Evolutionary conservation across 2,888 invertebrate species (phyloP), one percentile per base, ranked within the genome.

Genomic region (Pyralis farinalis): DNA sequence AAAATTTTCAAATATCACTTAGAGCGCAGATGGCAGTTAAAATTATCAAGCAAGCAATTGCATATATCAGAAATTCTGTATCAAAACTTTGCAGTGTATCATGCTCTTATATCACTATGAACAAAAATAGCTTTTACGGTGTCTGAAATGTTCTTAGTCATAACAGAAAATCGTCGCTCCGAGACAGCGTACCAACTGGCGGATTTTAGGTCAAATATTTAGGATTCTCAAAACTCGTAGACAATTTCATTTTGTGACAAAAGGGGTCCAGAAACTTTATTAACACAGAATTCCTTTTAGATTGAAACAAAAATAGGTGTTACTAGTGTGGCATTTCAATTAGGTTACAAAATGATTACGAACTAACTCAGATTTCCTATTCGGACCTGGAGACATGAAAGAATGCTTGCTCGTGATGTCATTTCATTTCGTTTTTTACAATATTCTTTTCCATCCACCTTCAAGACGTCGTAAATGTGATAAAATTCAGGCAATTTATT

Each of bases 401-500:
- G n/a, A 21, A 34, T 34, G 16, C 10, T 16, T 5, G 7, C 5
- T 12, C 28, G 20, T 28, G 10, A 20, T 10, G 20, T 28, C 16
- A 16, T 16, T 16, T 16, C 4, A 16, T 16, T 16, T 16, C 2
- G 16, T 4, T 2, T 16, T 16, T 16, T 16, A 16, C 16, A 3
- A 3, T 16, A 16, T 16, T 16, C 16, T 16, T 16, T 34, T 12
- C 10, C 27, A 37, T 27, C 31, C 12, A 8, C 33, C 34, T 20
- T 12, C 43, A 43, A 34, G 34, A 25, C 43, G 37, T 45, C 37
- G 27, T 42, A 35, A 46, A 48, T 45, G 45, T 39, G 43, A 49
- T 46, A 40, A 45, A 49, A 43, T 43, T 44, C 40, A 12, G 37
- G 29, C 42, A 53, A 50, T 52, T 51, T 50, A 46, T 47, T 47